These are phyloP conservation scores for Bujurquina vittata DNA, from an alignment of 2,113 vertebrate species.

Conservation along the genomic window DNA sequence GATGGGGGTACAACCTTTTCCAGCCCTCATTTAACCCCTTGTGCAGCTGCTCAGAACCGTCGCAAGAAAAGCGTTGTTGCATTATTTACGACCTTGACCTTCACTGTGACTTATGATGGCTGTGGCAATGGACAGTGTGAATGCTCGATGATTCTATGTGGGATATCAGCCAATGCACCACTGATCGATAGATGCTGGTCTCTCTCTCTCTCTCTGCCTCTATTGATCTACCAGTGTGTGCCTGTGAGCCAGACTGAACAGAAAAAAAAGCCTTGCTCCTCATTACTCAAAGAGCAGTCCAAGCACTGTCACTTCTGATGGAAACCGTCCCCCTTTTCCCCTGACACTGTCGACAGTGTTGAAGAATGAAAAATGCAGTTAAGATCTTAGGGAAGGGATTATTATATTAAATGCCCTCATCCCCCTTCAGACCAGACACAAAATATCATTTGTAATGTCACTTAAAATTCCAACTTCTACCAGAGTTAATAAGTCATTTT, in stretches of 20 bases:
- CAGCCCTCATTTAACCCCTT: conserved; percentile 29
- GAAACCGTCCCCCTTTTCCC: conserved; percentile 42
- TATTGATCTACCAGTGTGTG: conserved; percentile 62
- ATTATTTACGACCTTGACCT: conserved; percentile 65
- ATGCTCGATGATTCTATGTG: conserved; percentile 58
- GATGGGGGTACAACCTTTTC: background rate
- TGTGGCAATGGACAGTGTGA: conserved; percentile 33
- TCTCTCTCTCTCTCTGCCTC: conserved; percentile 34
- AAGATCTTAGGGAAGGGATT: conserved; percentile 45
- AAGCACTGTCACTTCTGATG: conserved; percentile 40
- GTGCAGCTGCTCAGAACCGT: background rate
- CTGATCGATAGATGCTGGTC: conserved; percentile 57
- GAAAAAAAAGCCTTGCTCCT: background rate
- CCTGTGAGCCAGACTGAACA: conserved; percentile 38
- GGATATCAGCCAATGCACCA: conserved; percentile 51
- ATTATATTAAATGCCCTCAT: conserved; percentile 46
- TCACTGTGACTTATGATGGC: conserved; percentile 58
- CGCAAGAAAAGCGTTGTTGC: conserved; percentile 9
- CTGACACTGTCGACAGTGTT: conserved; percentile 4
- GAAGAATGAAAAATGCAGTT: conserved; percentile 46
- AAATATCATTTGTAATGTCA: conserved; percentile 43
- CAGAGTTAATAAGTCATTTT: conserved; percentile 50
- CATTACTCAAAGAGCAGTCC: conserved; percentile 50
- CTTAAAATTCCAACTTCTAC: conserved; percentile 53
- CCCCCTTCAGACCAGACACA: conserved; percentile 33